Percentiles rank a stretch among this genome's conserved stretches.
These are phyloP conservation scores for Ophiothrix spiculata DNA, from an alignment of 35 echinoderm and acorn worm genomes.

Conservation along the genomic window DNA sequence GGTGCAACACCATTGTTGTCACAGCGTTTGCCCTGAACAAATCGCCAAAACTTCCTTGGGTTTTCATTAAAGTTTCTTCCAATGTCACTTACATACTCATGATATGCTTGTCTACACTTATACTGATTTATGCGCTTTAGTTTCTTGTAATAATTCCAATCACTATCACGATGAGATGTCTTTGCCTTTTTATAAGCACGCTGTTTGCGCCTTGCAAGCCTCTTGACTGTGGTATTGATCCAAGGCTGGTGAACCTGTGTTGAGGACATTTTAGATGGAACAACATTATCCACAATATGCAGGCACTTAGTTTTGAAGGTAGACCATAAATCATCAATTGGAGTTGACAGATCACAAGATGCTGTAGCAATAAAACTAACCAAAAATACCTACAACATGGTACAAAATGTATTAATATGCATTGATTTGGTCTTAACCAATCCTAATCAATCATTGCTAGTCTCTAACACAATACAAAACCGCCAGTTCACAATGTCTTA, in stretches of 20 bases:
- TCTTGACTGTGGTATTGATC: neutral
- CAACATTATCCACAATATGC: too few species aligned
- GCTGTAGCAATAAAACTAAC: too few species aligned
- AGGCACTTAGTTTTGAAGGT: neutral
- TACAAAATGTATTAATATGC: too few species aligned
- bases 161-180: neutral
- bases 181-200: neutral
- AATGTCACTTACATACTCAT: neutral
- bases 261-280: neutral
- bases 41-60: neutral
- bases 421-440: too few species aligned
- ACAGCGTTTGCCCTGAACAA: neutral
- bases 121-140: neutral
- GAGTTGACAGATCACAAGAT: neutral
- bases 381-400: too few species aligned
- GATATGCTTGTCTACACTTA: neutral
- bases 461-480: too few species aligned
- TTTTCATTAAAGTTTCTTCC: neutral
- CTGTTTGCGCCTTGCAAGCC: neutral
- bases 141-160: neutral
- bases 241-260: neutral
- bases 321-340: neutral
- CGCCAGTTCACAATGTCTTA: too few species aligned
- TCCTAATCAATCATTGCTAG: too few species aligned
- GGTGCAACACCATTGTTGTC: neutral